Conservation (phyloP, 1,140 invertebrate genomes). For the Panonychus citri region DNA sequence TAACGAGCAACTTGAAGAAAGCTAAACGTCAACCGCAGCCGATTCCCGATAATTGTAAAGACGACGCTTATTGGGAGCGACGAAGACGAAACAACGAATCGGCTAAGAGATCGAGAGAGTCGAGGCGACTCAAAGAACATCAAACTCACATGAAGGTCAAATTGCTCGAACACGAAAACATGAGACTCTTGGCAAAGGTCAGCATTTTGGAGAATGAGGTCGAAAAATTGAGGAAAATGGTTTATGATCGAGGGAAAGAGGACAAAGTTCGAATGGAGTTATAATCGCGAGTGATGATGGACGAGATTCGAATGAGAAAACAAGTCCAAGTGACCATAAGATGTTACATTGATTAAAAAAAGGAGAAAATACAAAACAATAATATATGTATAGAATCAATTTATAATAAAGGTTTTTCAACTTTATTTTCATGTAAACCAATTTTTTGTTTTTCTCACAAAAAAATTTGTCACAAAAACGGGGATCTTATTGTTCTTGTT, state of each 20-base stretch:
- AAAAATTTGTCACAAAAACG: no score
- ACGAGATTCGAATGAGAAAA: no score
- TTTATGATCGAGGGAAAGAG: neutral
- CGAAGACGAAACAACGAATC: slow-evolving; percentile 82
- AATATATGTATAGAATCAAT: no score
- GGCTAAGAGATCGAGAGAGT: slow-evolving; percentile 75
- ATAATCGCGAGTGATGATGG: no score
- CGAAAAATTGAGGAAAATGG: neutral
- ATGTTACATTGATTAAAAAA: no score
- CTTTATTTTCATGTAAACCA: no score
- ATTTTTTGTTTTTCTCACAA: no score
- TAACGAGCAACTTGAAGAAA: neutral
- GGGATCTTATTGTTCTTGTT: no score
- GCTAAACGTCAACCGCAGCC: neutral
- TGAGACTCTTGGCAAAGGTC: neutral
- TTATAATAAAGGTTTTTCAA: no score
- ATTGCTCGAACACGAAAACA: slow-evolving; percentile 37
- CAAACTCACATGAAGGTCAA: slow-evolving; percentile 67
- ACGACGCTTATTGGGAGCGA: slow-evolving; percentile 61
- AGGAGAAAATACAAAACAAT: no score
- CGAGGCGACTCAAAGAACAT: slow-evolving; percentile 66
- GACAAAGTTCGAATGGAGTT: no score
- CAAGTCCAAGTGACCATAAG: no score
- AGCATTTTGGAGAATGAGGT: neutral
- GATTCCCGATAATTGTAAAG: slow-evolving; percentile 29